Percentiles rank a stretch among this genome's conserved stretches.
phyloP scores from a whole-genome alignment of 2,113 vertebrate genomes.

The Eudyptes chrysolophus region DNA sequence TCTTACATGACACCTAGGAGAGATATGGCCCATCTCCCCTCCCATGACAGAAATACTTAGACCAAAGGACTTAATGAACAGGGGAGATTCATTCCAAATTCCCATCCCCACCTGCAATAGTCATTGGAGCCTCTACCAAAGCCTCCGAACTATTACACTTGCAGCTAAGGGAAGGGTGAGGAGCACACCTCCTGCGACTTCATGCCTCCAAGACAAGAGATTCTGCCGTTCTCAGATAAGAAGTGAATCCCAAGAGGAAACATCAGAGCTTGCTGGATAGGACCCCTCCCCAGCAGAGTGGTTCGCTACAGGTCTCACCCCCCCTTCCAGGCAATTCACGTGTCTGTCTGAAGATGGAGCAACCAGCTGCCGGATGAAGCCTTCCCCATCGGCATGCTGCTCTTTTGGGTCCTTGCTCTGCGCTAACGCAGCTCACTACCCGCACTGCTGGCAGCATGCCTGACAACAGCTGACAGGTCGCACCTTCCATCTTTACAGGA shows the following conservation, averaged over 20 bases:
- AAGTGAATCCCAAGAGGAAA: not conserved
- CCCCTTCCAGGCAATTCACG: not conserved
- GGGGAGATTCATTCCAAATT: not conserved
- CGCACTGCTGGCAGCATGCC: accelerated
- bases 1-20: accelerated
- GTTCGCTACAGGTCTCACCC: too few species aligned
- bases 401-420: not conserved
- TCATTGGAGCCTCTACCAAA: not conserved
- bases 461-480: too few species aligned
- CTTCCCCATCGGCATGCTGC: not conserved
- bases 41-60: not conserved
- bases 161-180: not conserved
- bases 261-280: not conserved
- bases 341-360: not conserved
- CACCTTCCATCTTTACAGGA: not conserved
- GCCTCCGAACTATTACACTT: not conserved
- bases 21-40: not conserved
- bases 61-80: not conserved
- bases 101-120: not conserved
- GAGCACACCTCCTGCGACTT: not conserved
- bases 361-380: not conserved
- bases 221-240: not conserved
- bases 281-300: not conserved
- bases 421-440: accelerated
- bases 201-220: too few species aligned